Evolutionary conservation across 2,113 vertebrate genomes (phyloP).

Genomic region (Brevimyrus niger): DNA sequence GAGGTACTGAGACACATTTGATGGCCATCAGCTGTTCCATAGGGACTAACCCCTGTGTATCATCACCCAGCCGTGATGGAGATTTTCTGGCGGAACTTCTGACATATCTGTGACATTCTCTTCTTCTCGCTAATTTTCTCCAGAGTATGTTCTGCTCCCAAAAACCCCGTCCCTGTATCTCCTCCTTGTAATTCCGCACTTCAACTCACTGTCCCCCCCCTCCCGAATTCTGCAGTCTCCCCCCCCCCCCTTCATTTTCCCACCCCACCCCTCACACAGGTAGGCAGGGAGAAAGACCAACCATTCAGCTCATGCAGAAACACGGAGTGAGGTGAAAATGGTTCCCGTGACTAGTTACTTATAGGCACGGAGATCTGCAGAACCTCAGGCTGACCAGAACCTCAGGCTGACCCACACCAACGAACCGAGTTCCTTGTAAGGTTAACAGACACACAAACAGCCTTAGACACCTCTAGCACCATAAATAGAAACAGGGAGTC

Average conservation of each 20-base stretch:
- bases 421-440: neutral
- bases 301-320: neutral
- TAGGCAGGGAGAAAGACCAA: neutral
- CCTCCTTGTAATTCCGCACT: neutral
- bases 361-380: neutral
- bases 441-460: neutral
- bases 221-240: neutral
- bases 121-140: conserved; percentile 22
- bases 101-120: conserved; percentile 24
- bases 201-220: conserved; percentile 10
- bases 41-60: neutral
- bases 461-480: neutral
- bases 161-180: neutral
- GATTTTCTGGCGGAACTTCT: neutral
- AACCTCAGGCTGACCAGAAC: neutral
- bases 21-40: neutral
- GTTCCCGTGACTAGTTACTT: neutral
- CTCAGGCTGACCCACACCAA: neutral
- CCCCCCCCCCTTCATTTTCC: neutral
- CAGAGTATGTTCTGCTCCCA: neutral
- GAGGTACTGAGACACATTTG: neutral
- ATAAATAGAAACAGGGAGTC: neutral
- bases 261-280: neutral
- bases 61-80: neutral
- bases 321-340: neutral